These are phyloP conservation scores for Heterochromis multidens DNA, from an alignment of 2,113 vertebrate genomes.

Conservation along the genomic window DNA sequence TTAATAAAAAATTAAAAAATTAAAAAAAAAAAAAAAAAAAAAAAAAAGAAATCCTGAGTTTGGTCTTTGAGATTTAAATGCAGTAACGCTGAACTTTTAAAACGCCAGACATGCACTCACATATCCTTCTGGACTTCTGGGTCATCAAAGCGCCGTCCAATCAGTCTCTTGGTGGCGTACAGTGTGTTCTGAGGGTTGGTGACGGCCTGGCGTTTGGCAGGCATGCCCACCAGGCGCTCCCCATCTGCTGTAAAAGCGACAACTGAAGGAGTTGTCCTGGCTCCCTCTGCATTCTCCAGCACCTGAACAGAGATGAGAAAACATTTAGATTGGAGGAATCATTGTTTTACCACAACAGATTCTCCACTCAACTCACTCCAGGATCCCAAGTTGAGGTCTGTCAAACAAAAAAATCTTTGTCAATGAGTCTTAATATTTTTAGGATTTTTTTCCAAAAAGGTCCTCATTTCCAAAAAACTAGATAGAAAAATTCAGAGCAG, in stretches of 20 bases:
- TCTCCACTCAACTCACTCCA: neutral
- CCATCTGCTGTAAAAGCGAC: conserved; percentile 90
- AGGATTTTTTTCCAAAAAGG: neutral
- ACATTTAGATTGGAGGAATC: neutral
- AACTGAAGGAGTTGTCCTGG: conserved; percentile 94
- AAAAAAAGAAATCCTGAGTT: neutral
- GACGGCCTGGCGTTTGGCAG: conserved; percentile 93
- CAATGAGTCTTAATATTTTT: neutral
- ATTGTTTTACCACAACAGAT: neutral
- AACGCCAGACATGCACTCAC: conserved; percentile 73
- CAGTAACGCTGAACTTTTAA: neutral
- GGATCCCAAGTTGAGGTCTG: neutral
- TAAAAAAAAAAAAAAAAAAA: too few species aligned
- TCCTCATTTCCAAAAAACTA: too few species aligned
- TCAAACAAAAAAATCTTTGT: neutral
- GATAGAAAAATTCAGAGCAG: neutral
- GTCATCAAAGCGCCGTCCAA: conserved; percentile 92
- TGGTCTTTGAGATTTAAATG: neutral
- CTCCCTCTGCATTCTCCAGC: conserved; percentile 94
- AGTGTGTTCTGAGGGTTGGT: conserved; percentile 97
- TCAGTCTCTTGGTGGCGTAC: conserved; percentile 96
- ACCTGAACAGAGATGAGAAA: conserved; percentile 74
- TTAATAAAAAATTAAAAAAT: too few species aligned
- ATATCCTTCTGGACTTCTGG: conserved; percentile 94
- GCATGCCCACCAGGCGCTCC: conserved; percentile 95